A percentile compares a stretch with the other conserved stretches of the same genome.
Conservation (phyloP, 1,140 invertebrate genomes). For the Papilio dardanus region DNA sequence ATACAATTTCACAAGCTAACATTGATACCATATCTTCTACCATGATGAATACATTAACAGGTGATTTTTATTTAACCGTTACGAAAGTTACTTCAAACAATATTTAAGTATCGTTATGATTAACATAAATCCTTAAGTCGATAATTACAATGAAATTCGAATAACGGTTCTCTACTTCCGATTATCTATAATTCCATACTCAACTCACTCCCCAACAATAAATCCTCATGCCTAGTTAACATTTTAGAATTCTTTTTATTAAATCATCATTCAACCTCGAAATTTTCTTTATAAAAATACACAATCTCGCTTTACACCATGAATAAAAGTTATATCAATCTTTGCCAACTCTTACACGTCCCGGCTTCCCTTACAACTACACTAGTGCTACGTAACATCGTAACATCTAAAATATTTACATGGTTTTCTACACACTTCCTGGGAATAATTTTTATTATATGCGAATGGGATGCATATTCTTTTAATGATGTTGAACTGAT, state of each 20-base stretch:
- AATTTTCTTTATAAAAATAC: slow-evolving; percentile 79
- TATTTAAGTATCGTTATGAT: slow-evolving; percentile 78
- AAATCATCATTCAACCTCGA: slow-evolving; percentile 61
- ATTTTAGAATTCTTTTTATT: slow-evolving; percentile 62
- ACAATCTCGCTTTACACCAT: slow-evolving; percentile 62
- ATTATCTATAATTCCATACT: slow-evolving; percentile 49
- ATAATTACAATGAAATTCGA: slow-evolving; percentile 62
- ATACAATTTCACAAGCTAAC: slow-evolving; percentile 79
- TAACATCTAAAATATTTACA: slow-evolving; percentile 73
- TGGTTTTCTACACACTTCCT: slow-evolving; percentile 77
- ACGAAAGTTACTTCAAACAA: slow-evolving; percentile 76
- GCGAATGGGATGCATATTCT: slow-evolving; percentile 51
- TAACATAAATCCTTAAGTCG: slow-evolving; percentile 62
- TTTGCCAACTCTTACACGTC: slow-evolving; percentile 59
- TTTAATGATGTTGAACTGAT: slow-evolving; percentile 59
- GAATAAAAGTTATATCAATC: slow-evolving; percentile 49
- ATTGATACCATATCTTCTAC: slow-evolving; percentile 78
- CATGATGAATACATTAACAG: slow-evolving; percentile 81
- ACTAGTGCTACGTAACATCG: slow-evolving; percentile 70
- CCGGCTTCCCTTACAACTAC: slow-evolving; percentile 70
- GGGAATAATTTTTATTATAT: slow-evolving; percentile 53
- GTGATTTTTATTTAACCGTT: slow-evolving; percentile 75
- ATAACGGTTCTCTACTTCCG: slow-evolving; percentile 61
- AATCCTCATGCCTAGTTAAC: slow-evolving; percentile 65
- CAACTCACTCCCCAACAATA: slow-evolving; percentile 60